Evolutionary conservation across 2,113 vertebrate species (phyloP).

Genomic region (Steatornis caripensis): DNA sequence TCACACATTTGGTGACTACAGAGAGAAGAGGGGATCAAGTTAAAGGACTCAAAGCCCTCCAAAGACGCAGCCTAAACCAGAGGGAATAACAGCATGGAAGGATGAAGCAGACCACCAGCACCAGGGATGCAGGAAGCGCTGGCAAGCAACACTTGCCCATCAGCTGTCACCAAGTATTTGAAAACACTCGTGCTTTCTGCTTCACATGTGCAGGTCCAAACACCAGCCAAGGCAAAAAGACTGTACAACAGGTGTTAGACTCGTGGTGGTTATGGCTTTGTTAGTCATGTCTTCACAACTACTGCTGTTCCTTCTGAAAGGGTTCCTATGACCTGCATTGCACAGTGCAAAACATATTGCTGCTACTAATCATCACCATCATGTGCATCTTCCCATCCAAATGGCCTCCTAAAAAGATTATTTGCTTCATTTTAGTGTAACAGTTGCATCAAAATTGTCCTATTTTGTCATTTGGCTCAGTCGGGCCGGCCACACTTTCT

Average conservation of each 20-base stretch:
- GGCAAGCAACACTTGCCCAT: background rate
- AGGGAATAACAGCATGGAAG: background rate
- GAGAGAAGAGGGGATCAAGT: background rate
- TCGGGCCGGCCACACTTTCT: background rate
- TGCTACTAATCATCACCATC: background rate
- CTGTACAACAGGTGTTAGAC: background rate
- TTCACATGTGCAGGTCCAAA: background rate
- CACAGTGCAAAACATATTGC: background rate
- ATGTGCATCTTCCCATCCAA: background rate
- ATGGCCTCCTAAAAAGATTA: background rate
- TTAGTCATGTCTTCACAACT: no score
- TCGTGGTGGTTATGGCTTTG: no score
- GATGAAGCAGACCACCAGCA: background rate
- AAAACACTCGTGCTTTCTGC: background rate
- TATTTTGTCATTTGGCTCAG: background rate
- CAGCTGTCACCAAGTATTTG: background rate
- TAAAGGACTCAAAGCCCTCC: background rate
- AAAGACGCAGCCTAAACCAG: background rate
- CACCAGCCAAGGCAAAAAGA: background rate
- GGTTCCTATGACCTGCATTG: background rate
- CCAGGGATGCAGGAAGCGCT: background rate
- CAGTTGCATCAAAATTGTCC: background rate
- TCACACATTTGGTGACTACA: background rate
- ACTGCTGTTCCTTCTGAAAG: background rate
- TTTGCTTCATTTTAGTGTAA: background rate